These are phyloP conservation scores for Saccopteryx bilineata DNA, from an alignment of 2,113 vertebrate species.

Conservation along the genomic window DNA sequence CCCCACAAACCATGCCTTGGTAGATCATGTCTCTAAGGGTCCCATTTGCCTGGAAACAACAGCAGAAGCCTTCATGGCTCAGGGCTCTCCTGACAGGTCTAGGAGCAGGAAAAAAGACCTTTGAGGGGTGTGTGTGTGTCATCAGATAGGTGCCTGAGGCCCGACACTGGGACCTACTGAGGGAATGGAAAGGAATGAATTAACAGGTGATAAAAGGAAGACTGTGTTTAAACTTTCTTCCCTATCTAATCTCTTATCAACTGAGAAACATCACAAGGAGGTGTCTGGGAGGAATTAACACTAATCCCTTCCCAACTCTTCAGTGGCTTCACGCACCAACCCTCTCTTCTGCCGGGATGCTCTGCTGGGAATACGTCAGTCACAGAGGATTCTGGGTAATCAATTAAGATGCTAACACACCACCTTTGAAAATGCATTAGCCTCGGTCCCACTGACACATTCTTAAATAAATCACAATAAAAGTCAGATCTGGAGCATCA, in stretches of 20 bases:
- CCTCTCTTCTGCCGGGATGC: background rate
- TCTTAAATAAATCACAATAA: slow-evolving; percentile 75
- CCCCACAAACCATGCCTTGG: accelerated
- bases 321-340: slow-evolving; percentile 51
- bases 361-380: slow-evolving; percentile 45
- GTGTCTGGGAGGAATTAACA: slow-evolving; percentile 84
- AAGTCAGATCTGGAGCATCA: slow-evolving; percentile 63
- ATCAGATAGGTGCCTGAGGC: background rate
- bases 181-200: slow-evolving; percentile 83
- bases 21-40: background rate
- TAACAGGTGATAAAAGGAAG: slow-evolving; percentile 74
- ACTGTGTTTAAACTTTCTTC: slow-evolving; percentile 78
- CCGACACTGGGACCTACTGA: slow-evolving; percentile 60
- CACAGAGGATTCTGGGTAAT: slow-evolving; percentile 81
- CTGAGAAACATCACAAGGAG: slow-evolving; percentile 81
- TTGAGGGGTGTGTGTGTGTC: background rate
- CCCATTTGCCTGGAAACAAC: slow-evolving; percentile 22
- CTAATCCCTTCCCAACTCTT: slow-evolving; percentile 85
- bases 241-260: slow-evolving; percentile 87
- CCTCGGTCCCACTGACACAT: slow-evolving; percentile 77
- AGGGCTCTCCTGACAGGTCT: background rate
- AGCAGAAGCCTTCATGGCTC: background rate
- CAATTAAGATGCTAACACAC: slow-evolving; percentile 80
- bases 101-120: background rate
- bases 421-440: slow-evolving; percentile 81